Conservation (phyloP, 2,888 invertebrate genomes). For the Drosophila meridionalis region DNA sequence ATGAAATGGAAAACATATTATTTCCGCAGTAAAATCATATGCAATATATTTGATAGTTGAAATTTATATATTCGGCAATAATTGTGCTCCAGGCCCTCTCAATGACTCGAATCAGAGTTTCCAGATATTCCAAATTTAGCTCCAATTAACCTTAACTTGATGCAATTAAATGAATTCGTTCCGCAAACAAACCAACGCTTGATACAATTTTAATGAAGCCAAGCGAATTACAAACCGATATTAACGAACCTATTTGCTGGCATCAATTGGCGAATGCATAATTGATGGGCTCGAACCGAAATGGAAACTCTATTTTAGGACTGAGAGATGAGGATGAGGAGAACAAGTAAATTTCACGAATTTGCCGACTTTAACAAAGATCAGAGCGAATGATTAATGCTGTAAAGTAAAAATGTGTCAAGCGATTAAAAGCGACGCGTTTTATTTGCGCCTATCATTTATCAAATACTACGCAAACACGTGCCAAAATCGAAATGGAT, state of each 20-base stretch:
- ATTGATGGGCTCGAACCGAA: constrained; percentile 38
- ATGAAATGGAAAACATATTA: constrained; percentile 18
- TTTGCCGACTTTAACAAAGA: constrained; percentile 32
- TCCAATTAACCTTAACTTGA: constrained; percentile 45
- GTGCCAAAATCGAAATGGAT: constrained; percentile 30
- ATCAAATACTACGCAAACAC: constrained; percentile 54
- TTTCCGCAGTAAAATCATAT: constrained; percentile 11
- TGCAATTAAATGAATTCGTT: constrained; percentile 39
- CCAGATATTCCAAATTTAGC: constrained; percentile 32
- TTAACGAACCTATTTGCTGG: constrained; percentile 31
- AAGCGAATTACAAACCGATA: constrained; percentile 52
- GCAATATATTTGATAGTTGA: background rate
- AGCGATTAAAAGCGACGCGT: constrained; percentile 71
- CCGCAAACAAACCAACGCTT: constrained; percentile 50
- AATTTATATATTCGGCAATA: background rate
- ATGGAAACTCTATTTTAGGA: background rate
- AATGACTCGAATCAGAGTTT: constrained; percentile 4
- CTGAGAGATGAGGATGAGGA: too few relatives aligned
- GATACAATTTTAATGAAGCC: constrained; percentile 57
- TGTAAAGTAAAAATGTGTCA: constrained; percentile 70
- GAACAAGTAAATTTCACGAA: background rate
- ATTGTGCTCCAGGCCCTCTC: constrained; percentile 11
- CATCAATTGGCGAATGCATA: constrained; percentile 46
- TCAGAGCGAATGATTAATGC: constrained; percentile 72
- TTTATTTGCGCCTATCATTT: constrained; percentile 74